Base-by-base conservation (phyloP, 2,888 invertebrate species). In the Drosophila imparisetae region DNA sequence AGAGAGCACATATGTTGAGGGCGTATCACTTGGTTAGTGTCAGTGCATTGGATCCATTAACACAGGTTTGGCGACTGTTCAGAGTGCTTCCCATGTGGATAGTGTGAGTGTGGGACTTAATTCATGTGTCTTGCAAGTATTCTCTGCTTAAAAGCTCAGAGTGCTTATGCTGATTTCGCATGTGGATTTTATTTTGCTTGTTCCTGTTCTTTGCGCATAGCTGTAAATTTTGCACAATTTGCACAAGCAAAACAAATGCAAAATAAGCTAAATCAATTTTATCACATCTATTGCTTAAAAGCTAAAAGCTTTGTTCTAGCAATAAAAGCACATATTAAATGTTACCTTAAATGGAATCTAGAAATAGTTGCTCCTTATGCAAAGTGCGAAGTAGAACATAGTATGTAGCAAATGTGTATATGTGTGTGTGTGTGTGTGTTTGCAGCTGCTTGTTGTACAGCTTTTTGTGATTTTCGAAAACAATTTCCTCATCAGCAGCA, bases 401-500 rank as follows among this genome's bases (percentile, higher is more conserved):
- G 27, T 6, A 34, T 24, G 3, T 27, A 55, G 4, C 38, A 60
- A 55, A 38, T 55, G 38, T 24, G 29, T 6, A 2, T 24, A 2
- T 40, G 18, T 53, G 49, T 42, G 27, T 53, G 13, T 54, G 29
- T 34, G 29, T 65, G 29, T 58, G 49, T 24, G 24, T 45, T 27
- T 57, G 21, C 30, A 66, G 21, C 18, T 64, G 72, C 57, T 45
- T 72, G 70, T 57, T 55, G 27, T 54, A 57, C 52, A 52, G 62
- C 61, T 57, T 64, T 75, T 80, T 72, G 73, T 73, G 75, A 81
- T 81, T 85, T 81, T 74, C 71, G 69, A 83, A 86, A 86, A 86
- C 89, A 86, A 89, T 86, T 89, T 86, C 83, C 89, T 89, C 83
- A 85, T 83, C 88, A 83, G 61, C 58, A 34, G 40, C 71, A 78